Percentiles rank a stretch among this genome's conserved stretches.
Evolutionary conservation across 2,113 vertebrate genomes (phyloP).

Genomic region (Nothoprocta pentlandii): DNA sequence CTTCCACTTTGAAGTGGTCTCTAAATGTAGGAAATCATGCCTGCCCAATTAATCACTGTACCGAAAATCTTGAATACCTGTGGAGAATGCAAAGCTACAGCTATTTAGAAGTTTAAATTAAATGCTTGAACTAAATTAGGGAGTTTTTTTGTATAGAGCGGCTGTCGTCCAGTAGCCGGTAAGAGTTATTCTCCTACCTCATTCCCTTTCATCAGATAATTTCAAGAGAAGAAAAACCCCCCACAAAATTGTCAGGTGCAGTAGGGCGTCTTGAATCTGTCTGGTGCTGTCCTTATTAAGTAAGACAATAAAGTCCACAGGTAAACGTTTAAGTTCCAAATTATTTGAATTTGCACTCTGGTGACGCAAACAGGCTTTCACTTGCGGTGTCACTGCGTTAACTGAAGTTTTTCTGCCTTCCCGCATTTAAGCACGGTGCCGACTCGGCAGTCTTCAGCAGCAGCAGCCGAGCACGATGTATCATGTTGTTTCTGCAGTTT

Average conservation of each 20-base stretch:
- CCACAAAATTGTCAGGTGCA: background rate
- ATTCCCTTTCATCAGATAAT: slow-evolving; percentile 6
- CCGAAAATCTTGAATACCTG: slow-evolving; percentile 21
- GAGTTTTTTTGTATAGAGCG: background rate
- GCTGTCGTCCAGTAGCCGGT: background rate
- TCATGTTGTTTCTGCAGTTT: background rate
- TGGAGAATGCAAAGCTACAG: slow-evolving; percentile 37
- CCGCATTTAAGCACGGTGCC: background rate
- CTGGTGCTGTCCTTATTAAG: background rate
- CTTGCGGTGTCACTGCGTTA: background rate
- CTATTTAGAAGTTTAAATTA: slow-evolving; percentile 26
- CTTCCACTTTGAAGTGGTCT: slow-evolving; percentile 57
- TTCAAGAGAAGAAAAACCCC: background rate
- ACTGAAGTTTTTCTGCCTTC: background rate
- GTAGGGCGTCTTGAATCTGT: background rate
- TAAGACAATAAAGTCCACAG: background rate
- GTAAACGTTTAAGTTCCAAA: background rate
- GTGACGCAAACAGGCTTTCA: background rate
- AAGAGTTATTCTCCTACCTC: background rate
- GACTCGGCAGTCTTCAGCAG: background rate
- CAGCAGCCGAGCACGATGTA: slow-evolving; percentile 4
- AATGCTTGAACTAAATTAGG: slow-evolving; percentile 17
- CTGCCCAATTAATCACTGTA: slow-evolving; percentile 41
- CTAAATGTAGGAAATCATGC: slow-evolving; percentile 36
- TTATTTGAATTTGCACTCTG: background rate